phyloP scores from a whole-genome alignment of 2,888 invertebrate genomes.

The Stomorhina lunata region DNA sequence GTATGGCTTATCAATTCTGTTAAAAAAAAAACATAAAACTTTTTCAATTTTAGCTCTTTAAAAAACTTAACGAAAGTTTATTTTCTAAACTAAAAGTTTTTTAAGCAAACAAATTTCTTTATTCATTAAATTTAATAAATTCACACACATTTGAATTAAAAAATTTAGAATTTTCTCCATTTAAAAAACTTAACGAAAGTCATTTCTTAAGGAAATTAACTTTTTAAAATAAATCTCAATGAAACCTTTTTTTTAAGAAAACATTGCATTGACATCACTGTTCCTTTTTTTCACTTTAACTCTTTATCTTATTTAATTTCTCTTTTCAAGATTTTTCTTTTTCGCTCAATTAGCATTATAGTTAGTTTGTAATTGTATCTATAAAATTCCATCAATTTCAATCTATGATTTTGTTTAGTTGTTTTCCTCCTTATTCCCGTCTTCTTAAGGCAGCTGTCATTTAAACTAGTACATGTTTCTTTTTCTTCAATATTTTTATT shows the following conservation, averaged over 20 bases:
- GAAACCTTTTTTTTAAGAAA: no score
- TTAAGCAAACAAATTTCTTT: no score
- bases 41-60: no score
- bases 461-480: conserved; percentile 5
- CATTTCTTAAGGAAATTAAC: no score
- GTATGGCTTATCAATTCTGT: no score
- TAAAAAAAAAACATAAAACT: no score
- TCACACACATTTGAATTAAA: no score
- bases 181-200: no score
- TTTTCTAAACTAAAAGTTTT: background rate
- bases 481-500: background rate
- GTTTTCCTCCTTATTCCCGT: background rate
- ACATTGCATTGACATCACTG: background rate
- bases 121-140: no score
- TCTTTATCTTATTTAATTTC: background rate
- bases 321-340: background rate
- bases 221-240: no score
- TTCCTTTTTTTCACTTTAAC: background rate
- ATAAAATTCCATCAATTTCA: conserved; percentile 47
- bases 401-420: background rate
- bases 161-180: no score
- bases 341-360: conserved; percentile 47
- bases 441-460: conserved; percentile 18
- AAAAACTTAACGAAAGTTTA: background rate
- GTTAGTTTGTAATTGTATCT: conserved; percentile 51